These are phyloP conservation scores for Drosophila putrida DNA, from an alignment of 2,888 invertebrate genomes.

Conservation along the genomic window DNA sequence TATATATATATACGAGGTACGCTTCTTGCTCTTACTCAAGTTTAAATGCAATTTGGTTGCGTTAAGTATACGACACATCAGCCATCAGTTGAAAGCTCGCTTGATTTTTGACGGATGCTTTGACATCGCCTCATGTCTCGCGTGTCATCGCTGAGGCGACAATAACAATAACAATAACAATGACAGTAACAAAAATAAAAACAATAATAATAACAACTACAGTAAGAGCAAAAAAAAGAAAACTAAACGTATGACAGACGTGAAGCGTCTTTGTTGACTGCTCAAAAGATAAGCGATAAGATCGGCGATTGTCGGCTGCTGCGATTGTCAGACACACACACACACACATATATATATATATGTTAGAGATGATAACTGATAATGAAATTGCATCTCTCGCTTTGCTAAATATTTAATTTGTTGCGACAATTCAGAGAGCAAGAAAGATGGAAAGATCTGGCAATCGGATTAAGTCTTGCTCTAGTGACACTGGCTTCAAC, in stretches of 20 bases:
- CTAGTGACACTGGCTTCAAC: neutral
- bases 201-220: constrained; percentile 1
- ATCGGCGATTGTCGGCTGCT: constrained; percentile 61
- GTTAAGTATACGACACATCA: constrained; percentile 50
- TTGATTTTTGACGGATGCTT: constrained; percentile 16
- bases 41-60: constrained; percentile 7
- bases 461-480: neutral
- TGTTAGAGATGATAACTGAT: constrained; percentile 35
- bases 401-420: constrained; percentile 55
- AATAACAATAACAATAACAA: constrained; percentile 4
- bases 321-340: constrained; percentile 36
- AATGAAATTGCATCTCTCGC: constrained; percentile 52
- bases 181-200: neutral
- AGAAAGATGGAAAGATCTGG: neutral
- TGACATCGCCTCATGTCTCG: constrained; percentile 46
- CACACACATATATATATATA: no score
- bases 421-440: constrained; percentile 33
- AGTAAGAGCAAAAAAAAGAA: neutral
- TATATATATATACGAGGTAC: neutral
- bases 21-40: neutral
- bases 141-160: constrained; percentile 59
- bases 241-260: constrained; percentile 37
- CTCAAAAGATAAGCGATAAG: constrained; percentile 64
- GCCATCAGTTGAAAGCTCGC: constrained; percentile 15
- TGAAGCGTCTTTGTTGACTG: constrained; percentile 56